Percentiles rank a stretch among this genome's conserved stretches.
These are phyloP conservation scores for Falcunculus frontatus DNA, from an alignment of 2,113 vertebrate genomes.

Conservation along the genomic window DNA sequence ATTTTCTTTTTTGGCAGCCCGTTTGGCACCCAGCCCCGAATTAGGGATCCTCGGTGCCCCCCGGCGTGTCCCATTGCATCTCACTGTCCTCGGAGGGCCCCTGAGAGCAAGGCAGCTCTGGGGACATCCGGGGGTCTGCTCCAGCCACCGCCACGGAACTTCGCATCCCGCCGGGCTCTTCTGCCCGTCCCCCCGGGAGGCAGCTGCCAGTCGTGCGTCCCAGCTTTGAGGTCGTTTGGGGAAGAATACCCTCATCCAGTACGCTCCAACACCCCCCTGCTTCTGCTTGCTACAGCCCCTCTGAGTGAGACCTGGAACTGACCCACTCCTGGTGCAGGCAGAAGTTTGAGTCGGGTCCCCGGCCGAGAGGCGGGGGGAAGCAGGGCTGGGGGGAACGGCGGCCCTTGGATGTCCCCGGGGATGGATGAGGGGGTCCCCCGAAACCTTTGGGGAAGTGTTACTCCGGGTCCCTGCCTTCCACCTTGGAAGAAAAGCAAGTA, in stretches of 20 bases:
- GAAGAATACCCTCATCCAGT: not conserved
- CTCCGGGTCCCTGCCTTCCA: not conserved
- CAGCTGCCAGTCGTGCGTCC: not conserved
- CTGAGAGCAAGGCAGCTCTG: not conserved
- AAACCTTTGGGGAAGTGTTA: not conserved
- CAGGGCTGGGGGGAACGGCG: not conserved
- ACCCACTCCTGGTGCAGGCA: not conserved
- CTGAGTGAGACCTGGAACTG: not conserved
- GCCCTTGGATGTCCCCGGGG: not conserved
- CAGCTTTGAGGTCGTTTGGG: not conserved
- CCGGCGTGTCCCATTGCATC: not conserved
- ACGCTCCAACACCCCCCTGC: rapidly evolving
- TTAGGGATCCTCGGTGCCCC: not conserved
- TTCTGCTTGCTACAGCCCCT: not conserved
- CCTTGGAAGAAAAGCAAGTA: not conserved
- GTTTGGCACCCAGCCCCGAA: not conserved
- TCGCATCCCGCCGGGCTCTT: not conserved
- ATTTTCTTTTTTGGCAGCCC: not conserved
- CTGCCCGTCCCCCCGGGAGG: not conserved
- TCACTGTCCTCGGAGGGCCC: not conserved
- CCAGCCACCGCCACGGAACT: not conserved
- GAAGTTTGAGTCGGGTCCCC: not conserved
- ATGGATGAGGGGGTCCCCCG: not conserved
- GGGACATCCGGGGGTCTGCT: not conserved
- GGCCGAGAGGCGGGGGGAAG: not conserved